Base-by-base conservation (phyloP, 1,140 invertebrate species). In the Bombus ignitus region DNA sequence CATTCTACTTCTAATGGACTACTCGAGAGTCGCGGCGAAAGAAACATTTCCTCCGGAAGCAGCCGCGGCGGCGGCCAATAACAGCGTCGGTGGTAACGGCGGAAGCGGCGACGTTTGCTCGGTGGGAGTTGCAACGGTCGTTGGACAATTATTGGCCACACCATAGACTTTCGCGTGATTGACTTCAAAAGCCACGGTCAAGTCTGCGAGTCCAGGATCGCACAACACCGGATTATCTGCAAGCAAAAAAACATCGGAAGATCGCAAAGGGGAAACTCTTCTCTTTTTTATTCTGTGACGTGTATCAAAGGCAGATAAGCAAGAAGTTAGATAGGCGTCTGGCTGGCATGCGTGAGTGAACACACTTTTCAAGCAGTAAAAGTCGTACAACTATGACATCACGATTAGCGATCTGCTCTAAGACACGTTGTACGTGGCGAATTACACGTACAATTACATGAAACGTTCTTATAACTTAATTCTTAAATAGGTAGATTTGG, bases 191-290 rank as follows among this genome's bases (percentile, higher is more conserved):
- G 96, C 94, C 0, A 96, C 96, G 66, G 96, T 96, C 78, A 97
- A 94, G 93, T 97, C 97, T 73, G 96, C 96, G 53, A 97, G 92
- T 22, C 96, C 96, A 44, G 96, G 96, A 90, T 97, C 97, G 92
- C 97, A 98, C 85, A 97, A 92, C 78, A 97, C 96, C 72, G 97
- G 97, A 94, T 98, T 98, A 93, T 97, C 97, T 98, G 95, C 2
- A 96, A 96, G 25, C 32, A 76, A 77, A 83, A 86, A 91, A 76
- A 87, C 57, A 73, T 62, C n/a, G 62, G 75, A 35, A 72, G 28
- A 74, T 81, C 35, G 53, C 66, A 72, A 78, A 59, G 15, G 44
- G 75, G 65, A 35, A 70, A 1, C 37, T 42, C 10, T 39, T 39
- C 1, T 15, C 71, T n/a, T 13, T 39, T 44, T 47, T 18, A 5